Evolutionary conservation across 2,888 invertebrate genomes (phyloP), one percentile per base, ranked within the genome.

Genomic region (Tricholauxania praeusta): DNA sequence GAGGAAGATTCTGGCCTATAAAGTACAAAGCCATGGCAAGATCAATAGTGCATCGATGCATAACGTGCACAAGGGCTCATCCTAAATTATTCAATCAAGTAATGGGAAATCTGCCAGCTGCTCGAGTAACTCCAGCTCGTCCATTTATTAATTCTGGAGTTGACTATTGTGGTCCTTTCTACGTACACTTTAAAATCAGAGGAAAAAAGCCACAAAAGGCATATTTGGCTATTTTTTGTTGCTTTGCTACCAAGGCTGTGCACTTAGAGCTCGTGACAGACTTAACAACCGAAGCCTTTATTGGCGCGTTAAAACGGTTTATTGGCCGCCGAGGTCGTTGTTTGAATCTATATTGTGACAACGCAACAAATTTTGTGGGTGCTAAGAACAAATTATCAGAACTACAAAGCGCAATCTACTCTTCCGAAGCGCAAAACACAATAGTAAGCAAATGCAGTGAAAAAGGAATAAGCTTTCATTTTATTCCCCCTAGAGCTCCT

Each of bases 231-330:
- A 4, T 3, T 0, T 28, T 28, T 4, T 28, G 28, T 4, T 3
- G 39, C 39, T 70, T 77, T 47, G 32, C 19, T 12, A 74, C 73
- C 0, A 72, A 72, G 19, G 74, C 74, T 2, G 28, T 74, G 28
- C 76, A 76, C 51, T 47, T 76, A 0, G 76, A 77, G 32, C 55
- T 74, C 2, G 75, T 75, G 0, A 17, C 55, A 1, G 72, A 71
- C 15, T 55, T 77, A 22, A 71, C 77, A 3, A 63, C 70, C 1
- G 60, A 68, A 15, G 65, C 69, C 12, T 76, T 77, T 19, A 55
- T 76, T 28, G 77, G 63, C 0, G 64, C 63, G 8, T 53, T 75
- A 48, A 53, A 69, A 62, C 53, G 73, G n/a, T n/a, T n/a, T n/a
- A 49, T 75, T 77, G 17, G 52, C 75, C 8, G 17, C 39, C 12